A percentile compares a stretch with the other conserved stretches of the same genome.
Evolutionary conservation across 2,888 invertebrate species (phyloP).

Genomic region (Macrosoma leucophasiata): DNA sequence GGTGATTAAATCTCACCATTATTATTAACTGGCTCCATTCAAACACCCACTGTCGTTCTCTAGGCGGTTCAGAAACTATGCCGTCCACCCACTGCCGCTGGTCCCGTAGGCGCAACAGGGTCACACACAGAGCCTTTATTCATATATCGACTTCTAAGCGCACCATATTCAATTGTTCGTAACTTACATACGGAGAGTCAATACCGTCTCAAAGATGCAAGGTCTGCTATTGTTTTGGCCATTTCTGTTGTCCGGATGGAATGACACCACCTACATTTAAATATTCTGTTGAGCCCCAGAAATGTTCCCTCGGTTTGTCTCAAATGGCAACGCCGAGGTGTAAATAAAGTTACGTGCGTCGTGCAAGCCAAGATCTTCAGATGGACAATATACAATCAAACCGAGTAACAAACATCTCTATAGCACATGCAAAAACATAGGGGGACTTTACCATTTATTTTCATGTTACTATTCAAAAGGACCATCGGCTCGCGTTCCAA

Average conservation of each 20-base stretch:
- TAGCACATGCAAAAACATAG: slow-evolving; percentile 52
- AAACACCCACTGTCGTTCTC: slow-evolving; percentile 71
- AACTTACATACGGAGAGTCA: slow-evolving; percentile 69
- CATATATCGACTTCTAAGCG: slow-evolving; percentile 62
- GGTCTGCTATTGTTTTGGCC: slow-evolving; percentile 67
- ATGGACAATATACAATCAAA: slow-evolving; percentile 46
- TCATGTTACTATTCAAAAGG: slow-evolving; percentile 73
- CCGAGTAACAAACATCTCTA: slow-evolving; percentile 48
- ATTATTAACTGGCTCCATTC: slow-evolving; percentile 75
- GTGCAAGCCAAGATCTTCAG: slow-evolving; percentile 69
- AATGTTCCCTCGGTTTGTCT: slow-evolving; percentile 28
- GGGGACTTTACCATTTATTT: slow-evolving; percentile 69
- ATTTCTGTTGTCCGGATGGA: slow-evolving; percentile 62
- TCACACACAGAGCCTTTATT: slow-evolving; percentile 67
- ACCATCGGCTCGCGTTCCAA: slow-evolving; percentile 62
- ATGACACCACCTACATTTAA: slow-evolving; percentile 51
- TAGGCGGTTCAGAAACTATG: slow-evolving; percentile 70
- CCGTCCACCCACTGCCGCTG: slow-evolving; percentile 72
- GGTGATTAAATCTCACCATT: slow-evolving; percentile 76
- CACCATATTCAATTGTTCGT: slow-evolving; percentile 66
- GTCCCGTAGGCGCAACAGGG: slow-evolving; percentile 74
- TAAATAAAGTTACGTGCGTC: slow-evolving; percentile 45
- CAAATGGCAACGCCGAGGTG: slow-evolving; percentile 35
- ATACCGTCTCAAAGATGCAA: slow-evolving; percentile 61
- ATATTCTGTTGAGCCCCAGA: slow-evolving; percentile 41